Percentiles rank a stretch among this genome's conserved stretches.
Conservation (phyloP, 1,140 invertebrate species). For the Aphaenogaster rudis region DNA sequence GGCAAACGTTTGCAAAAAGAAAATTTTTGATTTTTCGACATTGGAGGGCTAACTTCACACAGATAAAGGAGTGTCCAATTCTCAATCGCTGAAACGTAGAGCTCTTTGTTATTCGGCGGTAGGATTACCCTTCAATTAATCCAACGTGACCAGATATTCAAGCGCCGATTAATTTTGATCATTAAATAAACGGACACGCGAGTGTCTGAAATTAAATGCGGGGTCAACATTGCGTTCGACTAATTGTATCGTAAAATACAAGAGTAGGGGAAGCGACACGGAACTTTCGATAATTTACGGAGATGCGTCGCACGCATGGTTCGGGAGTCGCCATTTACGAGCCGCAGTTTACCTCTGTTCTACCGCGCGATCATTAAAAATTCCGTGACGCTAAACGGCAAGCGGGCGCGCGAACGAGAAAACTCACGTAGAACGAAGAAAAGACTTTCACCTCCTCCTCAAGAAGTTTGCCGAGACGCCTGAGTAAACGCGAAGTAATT, state of each 20-base stretch:
- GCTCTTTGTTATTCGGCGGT: constrained; percentile 36
- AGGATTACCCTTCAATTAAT: constrained; percentile 60
- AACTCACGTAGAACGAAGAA: constrained; percentile 44
- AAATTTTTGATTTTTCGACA: no score
- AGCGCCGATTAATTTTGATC: constrained; percentile 58
- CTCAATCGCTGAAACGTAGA: background rate
- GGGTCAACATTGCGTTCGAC: constrained; percentile 17
- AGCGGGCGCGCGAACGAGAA: constrained; percentile 25
- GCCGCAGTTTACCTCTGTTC: constrained; percentile 17
- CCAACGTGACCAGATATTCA: constrained; percentile 36
- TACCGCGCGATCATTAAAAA: constrained; percentile 50
- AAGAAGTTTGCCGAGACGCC: constrained; percentile 55
- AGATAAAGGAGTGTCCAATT: background rate
- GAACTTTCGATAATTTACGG: constrained; percentile 32
- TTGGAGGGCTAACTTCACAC: no score
- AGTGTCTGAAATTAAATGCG: constrained; percentile 47
- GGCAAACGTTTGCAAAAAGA: no score
- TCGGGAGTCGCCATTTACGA: background rate
- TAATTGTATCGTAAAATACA: constrained; percentile 43
- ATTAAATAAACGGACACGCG: constrained; percentile 42
- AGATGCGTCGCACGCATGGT: constrained; percentile 2
- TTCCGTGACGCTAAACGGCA: constrained; percentile 25
- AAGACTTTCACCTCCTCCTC: constrained; percentile 51
- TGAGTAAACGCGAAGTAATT: constrained; percentile 65
- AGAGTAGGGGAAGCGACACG: background rate